Conservation (phyloP, 2,797 vertebrate species). For the Melopsittacus undulatus region DNA sequence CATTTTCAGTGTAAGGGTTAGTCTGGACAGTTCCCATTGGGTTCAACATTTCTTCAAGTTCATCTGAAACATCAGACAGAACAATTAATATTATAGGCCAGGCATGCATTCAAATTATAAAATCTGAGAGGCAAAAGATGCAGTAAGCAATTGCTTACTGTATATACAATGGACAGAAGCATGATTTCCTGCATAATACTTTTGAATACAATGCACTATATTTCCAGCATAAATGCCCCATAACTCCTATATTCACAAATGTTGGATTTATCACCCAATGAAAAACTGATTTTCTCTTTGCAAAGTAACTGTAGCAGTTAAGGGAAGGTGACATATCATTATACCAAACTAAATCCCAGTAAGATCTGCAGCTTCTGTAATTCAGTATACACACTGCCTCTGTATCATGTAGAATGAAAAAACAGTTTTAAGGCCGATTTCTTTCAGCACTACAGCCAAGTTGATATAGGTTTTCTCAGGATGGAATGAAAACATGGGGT, state of each 20-base stretch:
- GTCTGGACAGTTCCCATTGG: constrained; percentile 97
- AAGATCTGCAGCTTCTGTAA: neutral
- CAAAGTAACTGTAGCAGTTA: neutral
- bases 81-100: neutral
- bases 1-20: constrained; percentile 96
- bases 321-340: neutral
- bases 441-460: neutral
- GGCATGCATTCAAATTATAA: neutral
- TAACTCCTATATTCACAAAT: neutral
- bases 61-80: constrained; percentile 82
- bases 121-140: neutral
- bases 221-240: neutral
- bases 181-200: neutral
- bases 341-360: neutral
- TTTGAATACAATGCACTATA: neutral
- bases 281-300: neutral
- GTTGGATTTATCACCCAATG: neutral
- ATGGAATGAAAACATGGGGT: neutral
- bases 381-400: neutral
- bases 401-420: accelerated
- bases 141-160: neutral
- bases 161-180: neutral
- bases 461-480: neutral
- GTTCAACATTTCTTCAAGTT: constrained; percentile 99
- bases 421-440: neutral